These are phyloP conservation scores for Pandemis cinnamomeana DNA, from an alignment of 2,888 invertebrate genomes.

Conservation along the genomic window DNA sequence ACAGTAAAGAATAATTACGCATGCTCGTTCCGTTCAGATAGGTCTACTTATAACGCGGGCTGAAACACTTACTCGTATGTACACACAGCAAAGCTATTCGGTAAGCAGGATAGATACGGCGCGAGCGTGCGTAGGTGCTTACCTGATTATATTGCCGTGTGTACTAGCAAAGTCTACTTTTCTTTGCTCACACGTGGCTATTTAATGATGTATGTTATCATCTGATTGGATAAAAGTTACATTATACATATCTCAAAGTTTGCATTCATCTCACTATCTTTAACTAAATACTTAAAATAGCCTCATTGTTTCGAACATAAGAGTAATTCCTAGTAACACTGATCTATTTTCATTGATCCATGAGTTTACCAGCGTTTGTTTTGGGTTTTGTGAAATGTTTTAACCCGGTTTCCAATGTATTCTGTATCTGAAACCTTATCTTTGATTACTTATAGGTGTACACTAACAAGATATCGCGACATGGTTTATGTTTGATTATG, in stretches of 20 bases:
- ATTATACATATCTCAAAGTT: background rate
- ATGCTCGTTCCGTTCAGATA: too few species aligned
- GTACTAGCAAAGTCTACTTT: background rate
- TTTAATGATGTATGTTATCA: background rate
- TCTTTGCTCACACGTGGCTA: background rate
- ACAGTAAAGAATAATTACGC: too few species aligned
- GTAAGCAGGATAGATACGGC: too few species aligned
- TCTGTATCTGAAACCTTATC: background rate
- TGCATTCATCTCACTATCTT: background rate
- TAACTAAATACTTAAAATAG: background rate
- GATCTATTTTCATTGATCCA: conserved; percentile 1
- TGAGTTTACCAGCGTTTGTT: background rate
- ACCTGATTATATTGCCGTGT: too few species aligned
- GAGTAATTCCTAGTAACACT: background rate
- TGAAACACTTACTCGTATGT: background rate
- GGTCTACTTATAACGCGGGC: background rate
- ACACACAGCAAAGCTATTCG: too few species aligned
- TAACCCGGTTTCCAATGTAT: conserved; percentile 8
- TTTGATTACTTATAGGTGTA: background rate
- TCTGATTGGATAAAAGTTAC: background rate
- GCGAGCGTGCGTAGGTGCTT: too few species aligned
- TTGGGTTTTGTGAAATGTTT: background rate
- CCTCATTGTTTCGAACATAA: background rate
- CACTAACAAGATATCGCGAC: background rate
- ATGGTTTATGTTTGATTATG: background rate